Base-by-base conservation (phyloP, 2,113 vertebrate genomes). In the Albula goreensis region DNA sequence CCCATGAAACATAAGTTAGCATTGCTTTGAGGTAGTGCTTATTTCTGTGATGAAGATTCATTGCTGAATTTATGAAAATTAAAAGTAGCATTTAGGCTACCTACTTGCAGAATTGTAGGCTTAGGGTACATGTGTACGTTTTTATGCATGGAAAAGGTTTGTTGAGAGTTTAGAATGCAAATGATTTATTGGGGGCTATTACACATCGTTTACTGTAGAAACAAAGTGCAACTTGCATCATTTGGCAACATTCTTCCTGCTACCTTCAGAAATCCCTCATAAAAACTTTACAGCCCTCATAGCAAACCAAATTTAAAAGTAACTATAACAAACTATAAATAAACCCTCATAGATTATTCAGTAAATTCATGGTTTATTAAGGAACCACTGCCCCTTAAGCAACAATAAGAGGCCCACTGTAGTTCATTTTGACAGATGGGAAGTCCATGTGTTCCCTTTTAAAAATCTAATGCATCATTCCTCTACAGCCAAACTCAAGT, bases 281-380 rank as follows among this genome's bases (percentile, higher is more conserved):
- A 17, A 22, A 70, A 22, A 5, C 22, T 70, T 70, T n/a, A 70
- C 63, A 70, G 19, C 63, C 63, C n/a, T 70, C 22, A 70, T 70
- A n/a, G 63, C 63, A 70, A 70, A 70, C 19, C 63, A 70, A 22
- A 70, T 70, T n/a, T 13, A 22, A 70, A 70, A 70, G 63, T 70
- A 63, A 63, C 13, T 70, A 5, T 9, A 70, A 70, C 19, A 70
- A 70, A 70, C 63, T 70, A 70, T 70, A 70, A 70, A 70, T 70
- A 70, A n/a, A n/a, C 31, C 70, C n/a, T 74, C 70, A 74, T 74
- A 25, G 70, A 25, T 74, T 31, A 74, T 74, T 74, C 70, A 74
- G n/a, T 74, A 74, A 74, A 74, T 74, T 74, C 70, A 74, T 31
- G n/a, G 22, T 74, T 74, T 74, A 74, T 74, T 74, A 74, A 74